These are phyloP conservation scores for Ondatra zibethicus DNA, from an alignment of 2,113 vertebrate genomes.

Conservation along the genomic window DNA sequence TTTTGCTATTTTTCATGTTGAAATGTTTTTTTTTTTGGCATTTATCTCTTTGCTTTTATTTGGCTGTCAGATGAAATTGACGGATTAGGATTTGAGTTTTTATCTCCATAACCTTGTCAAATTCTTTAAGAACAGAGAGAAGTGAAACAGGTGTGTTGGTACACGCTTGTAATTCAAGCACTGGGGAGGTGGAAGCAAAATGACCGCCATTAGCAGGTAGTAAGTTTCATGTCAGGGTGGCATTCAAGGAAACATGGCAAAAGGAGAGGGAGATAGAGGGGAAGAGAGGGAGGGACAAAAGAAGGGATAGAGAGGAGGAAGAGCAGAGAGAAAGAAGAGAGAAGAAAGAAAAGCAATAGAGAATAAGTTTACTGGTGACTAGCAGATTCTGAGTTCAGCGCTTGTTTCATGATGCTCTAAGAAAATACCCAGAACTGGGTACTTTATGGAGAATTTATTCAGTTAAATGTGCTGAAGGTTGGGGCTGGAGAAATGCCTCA, in stretches of 20 bases:
- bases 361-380: not conserved
- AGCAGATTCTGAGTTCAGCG: not conserved
- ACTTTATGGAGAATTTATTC: not conserved
- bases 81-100: fast-evolving
- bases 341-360: not conserved
- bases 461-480: not conserved
- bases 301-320: no score
- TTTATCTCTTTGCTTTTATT: not conserved
- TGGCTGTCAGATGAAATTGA: not conserved
- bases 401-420: not conserved
- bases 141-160: not conserved
- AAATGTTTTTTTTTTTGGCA: not conserved
- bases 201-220: not conserved
- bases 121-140: not conserved
- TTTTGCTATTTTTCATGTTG: not conserved
- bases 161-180: not conserved
- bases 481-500: no score
- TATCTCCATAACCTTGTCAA: not conserved
- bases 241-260: not conserved
- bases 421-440: not conserved
- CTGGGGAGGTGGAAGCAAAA: not conserved
- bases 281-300: fast-evolving
- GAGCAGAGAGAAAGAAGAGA: not conserved
- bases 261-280: fast-evolving
- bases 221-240: not conserved